phyloP scores from a whole-genome alignment of 2,888 invertebrate genomes.

The Eilema sororculum region DNA sequence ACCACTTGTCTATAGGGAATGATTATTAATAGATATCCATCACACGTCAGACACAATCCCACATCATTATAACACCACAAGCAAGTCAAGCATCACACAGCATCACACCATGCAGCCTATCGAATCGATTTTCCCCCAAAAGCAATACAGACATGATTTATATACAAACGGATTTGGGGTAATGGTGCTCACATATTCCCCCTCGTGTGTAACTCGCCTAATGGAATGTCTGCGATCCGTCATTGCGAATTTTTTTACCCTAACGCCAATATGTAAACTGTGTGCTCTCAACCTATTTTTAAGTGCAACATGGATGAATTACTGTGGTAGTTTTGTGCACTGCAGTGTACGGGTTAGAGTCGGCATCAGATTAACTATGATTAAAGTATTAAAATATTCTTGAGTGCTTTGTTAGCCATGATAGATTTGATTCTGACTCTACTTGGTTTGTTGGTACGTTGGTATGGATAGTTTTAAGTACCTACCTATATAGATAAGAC shows the following conservation, averaged over 20 bases:
- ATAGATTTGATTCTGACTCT: too few relatives aligned
- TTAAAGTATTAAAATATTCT: too few relatives aligned
- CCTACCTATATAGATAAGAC: too few relatives aligned
- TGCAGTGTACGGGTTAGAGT: background rate
- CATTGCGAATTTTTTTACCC: constrained; percentile 45
- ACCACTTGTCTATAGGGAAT: too few relatives aligned
- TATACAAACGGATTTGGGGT: constrained; percentile 55
- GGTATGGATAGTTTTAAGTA: too few relatives aligned
- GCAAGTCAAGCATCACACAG: constrained; percentile 1
- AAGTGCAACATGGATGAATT: constrained; percentile 9
- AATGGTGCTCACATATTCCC: constrained; percentile 59
- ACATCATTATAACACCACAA: background rate
- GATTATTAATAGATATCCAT: background rate
- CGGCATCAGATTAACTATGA: too few relatives aligned
- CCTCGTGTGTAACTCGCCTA: constrained; percentile 47
- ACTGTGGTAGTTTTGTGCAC: background rate
- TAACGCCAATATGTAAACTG: constrained; percentile 44
- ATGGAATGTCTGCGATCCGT: constrained; percentile 60
- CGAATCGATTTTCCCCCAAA: constrained; percentile 38
- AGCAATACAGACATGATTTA: constrained; percentile 53
- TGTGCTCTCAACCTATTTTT: constrained; percentile 34
- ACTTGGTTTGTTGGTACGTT: too few relatives aligned
- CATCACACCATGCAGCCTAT: constrained; percentile 19
- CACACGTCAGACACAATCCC: background rate
- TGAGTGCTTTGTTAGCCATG: too few relatives aligned